Conservation (phyloP, 2,888 invertebrate genomes). For the Salpingus planirostris region DNA sequence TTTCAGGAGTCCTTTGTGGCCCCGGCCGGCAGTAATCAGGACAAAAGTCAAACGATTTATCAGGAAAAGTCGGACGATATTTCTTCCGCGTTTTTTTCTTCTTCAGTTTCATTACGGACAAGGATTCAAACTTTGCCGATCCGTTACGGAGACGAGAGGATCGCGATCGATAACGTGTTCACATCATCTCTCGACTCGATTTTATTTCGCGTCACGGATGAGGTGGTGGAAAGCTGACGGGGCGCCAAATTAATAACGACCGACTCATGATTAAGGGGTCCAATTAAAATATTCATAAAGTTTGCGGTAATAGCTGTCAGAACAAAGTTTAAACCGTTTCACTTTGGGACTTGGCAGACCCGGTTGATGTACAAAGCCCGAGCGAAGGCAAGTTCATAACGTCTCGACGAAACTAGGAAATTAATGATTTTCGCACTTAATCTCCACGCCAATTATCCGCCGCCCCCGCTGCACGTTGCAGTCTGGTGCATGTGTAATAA, state of each 20-base stretch:
- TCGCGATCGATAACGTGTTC: too few species aligned
- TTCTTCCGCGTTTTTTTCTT: constrained; percentile 28
- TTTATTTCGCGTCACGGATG: too few species aligned
- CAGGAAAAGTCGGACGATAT: constrained; percentile 32
- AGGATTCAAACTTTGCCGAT: constrained; percentile 21
- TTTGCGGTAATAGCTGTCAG: constrained; percentile 15
- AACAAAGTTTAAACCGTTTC: constrained; percentile 13
- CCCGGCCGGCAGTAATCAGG: constrained; percentile 39
- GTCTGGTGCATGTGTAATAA: background rate
- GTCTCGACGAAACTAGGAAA: constrained; percentile 14
- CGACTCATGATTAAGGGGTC: too few species aligned
- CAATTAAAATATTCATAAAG: constrained; percentile 18
- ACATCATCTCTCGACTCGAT: too few species aligned
- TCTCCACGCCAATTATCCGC: constrained; percentile 1
- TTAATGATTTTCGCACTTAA: constrained; percentile 12
- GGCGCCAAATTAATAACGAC: too few species aligned
- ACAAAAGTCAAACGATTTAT: constrained; percentile 37
- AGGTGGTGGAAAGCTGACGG: too few species aligned
- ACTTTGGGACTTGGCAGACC: too few species aligned
- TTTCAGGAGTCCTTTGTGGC: constrained; percentile 50
- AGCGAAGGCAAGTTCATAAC: constrained; percentile 11
- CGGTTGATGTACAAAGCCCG: too few species aligned
- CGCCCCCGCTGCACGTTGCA: too few species aligned
- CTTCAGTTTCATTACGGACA: constrained; percentile 28
- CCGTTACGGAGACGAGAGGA: constrained; percentile 2